Evolutionary conservation across 2,113 vertebrate species (phyloP).

Genomic region (Mormyrus lacerda): DNA sequence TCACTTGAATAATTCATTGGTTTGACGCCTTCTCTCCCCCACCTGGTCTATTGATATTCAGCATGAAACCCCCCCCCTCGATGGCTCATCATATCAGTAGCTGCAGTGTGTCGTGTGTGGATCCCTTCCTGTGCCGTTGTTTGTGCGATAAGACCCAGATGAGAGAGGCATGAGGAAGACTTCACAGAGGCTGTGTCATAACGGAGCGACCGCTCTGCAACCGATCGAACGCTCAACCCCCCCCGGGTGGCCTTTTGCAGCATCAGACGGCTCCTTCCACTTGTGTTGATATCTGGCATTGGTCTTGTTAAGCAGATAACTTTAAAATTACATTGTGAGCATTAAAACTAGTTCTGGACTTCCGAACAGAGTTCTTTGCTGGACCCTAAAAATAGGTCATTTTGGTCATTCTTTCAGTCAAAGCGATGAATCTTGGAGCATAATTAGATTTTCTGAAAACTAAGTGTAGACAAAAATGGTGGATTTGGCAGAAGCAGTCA

Average conservation of each 20-base stretch:
- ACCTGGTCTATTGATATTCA: slow-evolving; percentile 19
- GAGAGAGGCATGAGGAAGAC: background rate
- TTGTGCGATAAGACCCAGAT: background rate
- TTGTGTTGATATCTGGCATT: background rate
- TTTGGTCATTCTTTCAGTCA: background rate
- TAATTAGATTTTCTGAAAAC: background rate
- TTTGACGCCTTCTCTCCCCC: background rate
- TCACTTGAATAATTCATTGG: slow-evolving; percentile 19
- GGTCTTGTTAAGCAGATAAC: background rate
- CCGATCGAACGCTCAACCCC: background rate
- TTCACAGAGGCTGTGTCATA: background rate
- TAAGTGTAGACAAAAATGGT: background rate
- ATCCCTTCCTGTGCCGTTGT: background rate
- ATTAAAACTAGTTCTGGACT: background rate
- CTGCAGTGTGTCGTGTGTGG: background rate
- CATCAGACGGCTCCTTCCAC: background rate
- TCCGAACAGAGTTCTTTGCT: background rate
- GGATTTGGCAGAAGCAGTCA: background rate
- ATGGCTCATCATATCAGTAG: slow-evolving; percentile 13
- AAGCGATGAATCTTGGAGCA: background rate
- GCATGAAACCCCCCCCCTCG: background rate
- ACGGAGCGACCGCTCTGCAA: background rate
- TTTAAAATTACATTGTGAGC: background rate
- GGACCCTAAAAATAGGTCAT: background rate
- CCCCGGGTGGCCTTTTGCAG: background rate